Conservation (phyloP, 64 coral and sea anemone genomes). For the Dendronephthya gigantea region DNA sequence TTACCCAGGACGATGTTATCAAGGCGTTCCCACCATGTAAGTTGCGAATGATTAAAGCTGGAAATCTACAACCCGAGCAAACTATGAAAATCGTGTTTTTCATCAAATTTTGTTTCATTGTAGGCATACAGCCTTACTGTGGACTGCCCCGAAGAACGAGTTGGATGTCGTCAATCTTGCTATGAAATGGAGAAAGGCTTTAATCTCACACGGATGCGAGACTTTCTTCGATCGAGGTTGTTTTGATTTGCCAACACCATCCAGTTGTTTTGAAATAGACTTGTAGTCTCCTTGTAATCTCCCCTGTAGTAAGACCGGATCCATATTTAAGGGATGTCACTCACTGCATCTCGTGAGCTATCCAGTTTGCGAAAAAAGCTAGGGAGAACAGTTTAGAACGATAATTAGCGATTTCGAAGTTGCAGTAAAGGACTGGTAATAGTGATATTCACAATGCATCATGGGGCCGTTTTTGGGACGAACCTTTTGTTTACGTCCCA, state of each 20-base stretch:
- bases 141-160: slow-evolving; percentile 66
- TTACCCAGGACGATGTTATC: slow-evolving; percentile 42
- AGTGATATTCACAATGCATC: no score
- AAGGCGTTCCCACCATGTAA: slow-evolving; percentile 39
- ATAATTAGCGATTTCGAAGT: no score
- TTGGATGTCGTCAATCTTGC: slow-evolving; percentile 54
- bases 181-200: slow-evolving; percentile 49
- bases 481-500: no score
- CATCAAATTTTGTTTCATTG: neutral
- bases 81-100: neutral
- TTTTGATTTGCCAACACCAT: no score
- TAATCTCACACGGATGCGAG: slow-evolving; percentile 67
- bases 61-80: neutral
- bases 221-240: slow-evolving; percentile 72
- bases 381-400: neutral
- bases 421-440: no score
- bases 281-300: no score
- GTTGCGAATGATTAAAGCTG: neutral
- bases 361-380: no score
- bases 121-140: slow-evolving; percentile 90
- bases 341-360: no score
- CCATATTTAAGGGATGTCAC: no score
- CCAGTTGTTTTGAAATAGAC: no score
- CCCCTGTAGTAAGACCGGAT: no score
- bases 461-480: no score